Evolutionary conservation across 2,797 vertebrate species (phyloP), one percentile per base, ranked within the genome.

Genomic region (Rhinoraja longicauda): DNA sequence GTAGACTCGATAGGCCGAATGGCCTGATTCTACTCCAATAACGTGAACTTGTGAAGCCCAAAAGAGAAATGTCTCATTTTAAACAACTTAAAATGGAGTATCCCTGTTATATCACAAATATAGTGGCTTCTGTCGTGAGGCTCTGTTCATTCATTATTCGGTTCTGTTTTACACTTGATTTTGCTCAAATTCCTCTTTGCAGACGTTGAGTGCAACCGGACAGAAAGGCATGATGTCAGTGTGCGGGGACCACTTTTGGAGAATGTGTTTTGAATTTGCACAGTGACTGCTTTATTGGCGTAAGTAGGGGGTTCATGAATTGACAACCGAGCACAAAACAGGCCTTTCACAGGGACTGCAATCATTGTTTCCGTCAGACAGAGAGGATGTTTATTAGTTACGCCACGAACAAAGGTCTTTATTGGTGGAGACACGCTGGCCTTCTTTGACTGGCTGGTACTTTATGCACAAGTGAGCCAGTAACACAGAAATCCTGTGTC

Each of bases 311-410:
- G 39, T 57, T 92, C 67, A 39, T 73, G 26, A 57, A 88, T 15
- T 92, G 36, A 53, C 39, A 75, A 45, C 90, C 29, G 67, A 92
- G 90, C 90, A 88, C 84, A 88, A 67, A 88, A 88, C 62, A 19
- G 6, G 82, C 59, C 90, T 92, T 73, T 75, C 90, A 73, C 39
- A 53, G 90, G 36, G 12, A 26, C 90, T 92, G 36, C 73, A 70
- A 7, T 92, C 90, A 73, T 75, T 75, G 90, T 73, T 92, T 53
- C 36, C 24, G 10, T 29, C 39, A 92, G 70, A 73, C 70, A 75
- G 90, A 29, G 90, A 75, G 39, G 26, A 75, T 92, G 70, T 92
- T 92, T 57, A 57, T 92, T 72, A 92, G 70, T 92, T 92, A 91
- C 36, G 26, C 21, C 70, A 17, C 90, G 91, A 6, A 91, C 90